Evolutionary conservation across 2,888 invertebrate species (phyloP).

Genomic region (Catocala nupta): DNA sequence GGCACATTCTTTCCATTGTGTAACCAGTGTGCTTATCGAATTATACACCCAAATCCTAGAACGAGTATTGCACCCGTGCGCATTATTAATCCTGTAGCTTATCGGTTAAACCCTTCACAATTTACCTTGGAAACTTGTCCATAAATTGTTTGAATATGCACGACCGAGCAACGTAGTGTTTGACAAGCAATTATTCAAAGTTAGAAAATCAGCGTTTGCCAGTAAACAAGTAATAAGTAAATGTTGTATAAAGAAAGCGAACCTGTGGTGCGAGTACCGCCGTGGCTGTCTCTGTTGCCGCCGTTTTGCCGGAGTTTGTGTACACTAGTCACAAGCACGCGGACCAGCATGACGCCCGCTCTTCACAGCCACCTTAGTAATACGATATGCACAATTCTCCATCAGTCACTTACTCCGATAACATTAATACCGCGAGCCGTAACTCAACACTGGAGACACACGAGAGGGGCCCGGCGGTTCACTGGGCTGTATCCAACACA

Average conservation of each 20-base stretch:
- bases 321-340: conserved; percentile 74
- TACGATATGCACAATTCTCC: conserved; percentile 75
- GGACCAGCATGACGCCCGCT: conserved; percentile 78
- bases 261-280: conserved; percentile 81
- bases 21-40: conserved; percentile 21
- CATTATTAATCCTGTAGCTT: conserved; percentile 56
- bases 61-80: conserved; percentile 41
- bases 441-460: conserved; percentile 75
- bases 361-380: conserved; percentile 62
- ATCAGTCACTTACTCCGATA: conserved; percentile 74
- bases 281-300: conserved; percentile 71
- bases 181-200: conserved; percentile 47
- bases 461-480: conserved; percentile 64
- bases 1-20: conserved; percentile 11
- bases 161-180: conserved; percentile 38
- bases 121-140: conserved; percentile 70
- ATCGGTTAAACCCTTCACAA: conserved; percentile 71
- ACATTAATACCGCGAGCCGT: conserved; percentile 61
- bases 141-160: conserved; percentile 58
- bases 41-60: conserved; percentile 16
- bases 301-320: conserved; percentile 79
- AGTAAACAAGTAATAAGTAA: conserved; percentile 42
- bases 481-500: conserved; percentile 79
- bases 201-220: conserved; percentile 45
- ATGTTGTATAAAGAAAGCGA: conserved; percentile 53